Conservation (phyloP, 2,797 vertebrate genomes). For the Bovichtus variegatus region DNA sequence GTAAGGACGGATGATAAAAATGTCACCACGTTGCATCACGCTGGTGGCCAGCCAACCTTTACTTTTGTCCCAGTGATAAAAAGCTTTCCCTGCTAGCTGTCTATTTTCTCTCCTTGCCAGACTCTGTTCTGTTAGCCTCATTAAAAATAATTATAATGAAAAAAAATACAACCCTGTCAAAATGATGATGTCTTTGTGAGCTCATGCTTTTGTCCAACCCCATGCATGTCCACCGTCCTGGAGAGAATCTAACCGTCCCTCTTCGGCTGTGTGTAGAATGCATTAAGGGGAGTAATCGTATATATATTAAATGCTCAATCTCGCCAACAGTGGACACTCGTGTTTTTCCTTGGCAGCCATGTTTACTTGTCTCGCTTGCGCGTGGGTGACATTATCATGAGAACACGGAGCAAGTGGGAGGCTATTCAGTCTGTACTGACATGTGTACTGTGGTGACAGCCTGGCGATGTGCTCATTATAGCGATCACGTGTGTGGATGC, state of each 20-base stretch:
- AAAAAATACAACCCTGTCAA: constrained; percentile 13
- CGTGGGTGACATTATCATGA: constrained; percentile 44
- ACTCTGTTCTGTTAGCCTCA: constrained; percentile 47
- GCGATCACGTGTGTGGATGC: constrained; percentile 2
- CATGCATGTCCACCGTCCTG: not conserved
- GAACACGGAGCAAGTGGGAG: constrained; percentile 38
- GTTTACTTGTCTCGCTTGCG: not conserved
- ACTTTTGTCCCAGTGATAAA: constrained; percentile 62
- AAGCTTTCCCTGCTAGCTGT: constrained; percentile 45
- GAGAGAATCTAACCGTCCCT: not conserved
- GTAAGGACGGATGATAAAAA: constrained; percentile 65
- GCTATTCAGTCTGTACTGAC: constrained; percentile 22
- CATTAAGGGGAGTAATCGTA: not conserved
- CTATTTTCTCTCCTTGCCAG: constrained; percentile 22
- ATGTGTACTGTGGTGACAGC: constrained; percentile 24
- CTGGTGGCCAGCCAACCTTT: constrained; percentile 68
- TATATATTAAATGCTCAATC: constrained; percentile 4
- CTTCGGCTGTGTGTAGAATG: constrained; percentile 19
- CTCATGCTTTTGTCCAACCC: not conserved
- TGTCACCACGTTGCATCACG: constrained; percentile 71
- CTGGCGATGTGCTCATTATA: constrained; percentile 46
- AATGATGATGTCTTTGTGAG: constrained; percentile 4
- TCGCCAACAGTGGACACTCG: not conserved
- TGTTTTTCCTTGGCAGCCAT: constrained; percentile 4
- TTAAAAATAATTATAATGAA: constrained; percentile 45